Evolutionary conservation across 2,888 invertebrate genomes (phyloP).

Genomic region (Parnassius mnemosyne): DNA sequence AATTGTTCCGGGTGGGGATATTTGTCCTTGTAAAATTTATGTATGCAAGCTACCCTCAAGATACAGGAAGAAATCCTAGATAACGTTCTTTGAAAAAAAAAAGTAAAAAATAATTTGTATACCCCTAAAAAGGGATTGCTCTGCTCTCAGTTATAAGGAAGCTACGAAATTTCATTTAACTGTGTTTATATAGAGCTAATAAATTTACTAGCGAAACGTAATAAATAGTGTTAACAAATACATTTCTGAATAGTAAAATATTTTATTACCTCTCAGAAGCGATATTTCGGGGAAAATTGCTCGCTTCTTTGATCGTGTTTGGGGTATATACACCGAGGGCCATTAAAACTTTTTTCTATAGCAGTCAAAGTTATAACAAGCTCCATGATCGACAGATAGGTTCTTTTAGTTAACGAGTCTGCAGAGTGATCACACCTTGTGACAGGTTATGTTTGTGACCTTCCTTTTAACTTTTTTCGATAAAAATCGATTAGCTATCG

Average conservation of each 20-base stretch:
- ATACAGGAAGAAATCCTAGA: too few species aligned
- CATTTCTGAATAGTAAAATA: constrained; percentile 12
- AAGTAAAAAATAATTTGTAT: too few species aligned
- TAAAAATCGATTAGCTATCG: constrained; percentile 3
- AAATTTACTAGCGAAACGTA: constrained; percentile 9
- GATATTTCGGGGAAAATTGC: constrained; percentile 25
- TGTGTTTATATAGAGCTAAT: not conserved
- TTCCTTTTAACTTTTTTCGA: constrained; percentile 7
- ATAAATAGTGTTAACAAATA: constrained; percentile 22
- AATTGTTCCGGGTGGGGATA: too few species aligned
- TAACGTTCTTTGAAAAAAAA: too few species aligned
- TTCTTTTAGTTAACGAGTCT: constrained; percentile 33
- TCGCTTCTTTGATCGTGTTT: constrained; percentile 26
- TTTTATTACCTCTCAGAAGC: constrained; percentile 25
- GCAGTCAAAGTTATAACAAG: constrained; percentile 53
- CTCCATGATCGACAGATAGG: constrained; percentile 45
- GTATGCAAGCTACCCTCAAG: too few species aligned
- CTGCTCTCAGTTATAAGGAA: too few species aligned
- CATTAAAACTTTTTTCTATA: constrained; percentile 56
- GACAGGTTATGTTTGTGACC: constrained; percentile 12
- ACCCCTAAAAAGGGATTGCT: too few species aligned
- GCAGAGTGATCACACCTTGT: constrained; percentile 29
- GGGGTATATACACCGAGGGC: constrained; percentile 30
- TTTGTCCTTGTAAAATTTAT: too few species aligned
- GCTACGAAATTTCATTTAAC: not conserved